Evolutionary conservation across 2,113 vertebrate genomes (phyloP), one percentile per base, ranked within the genome.

Genomic region (Ctenomys sociabilis): DNA sequence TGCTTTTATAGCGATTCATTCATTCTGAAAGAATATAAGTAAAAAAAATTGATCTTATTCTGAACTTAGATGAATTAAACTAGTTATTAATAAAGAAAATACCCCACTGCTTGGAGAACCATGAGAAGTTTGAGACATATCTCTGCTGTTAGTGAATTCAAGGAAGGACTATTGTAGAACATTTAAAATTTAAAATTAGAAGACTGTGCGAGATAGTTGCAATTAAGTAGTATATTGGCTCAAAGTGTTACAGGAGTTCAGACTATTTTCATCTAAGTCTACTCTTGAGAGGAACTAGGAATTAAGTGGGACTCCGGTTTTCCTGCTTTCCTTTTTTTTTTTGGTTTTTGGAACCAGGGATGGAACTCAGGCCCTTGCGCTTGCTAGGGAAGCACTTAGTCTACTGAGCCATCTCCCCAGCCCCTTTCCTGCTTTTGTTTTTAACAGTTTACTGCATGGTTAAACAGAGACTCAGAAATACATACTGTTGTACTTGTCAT

Each of bases 1-100:
- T 81, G 17, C 45, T 93, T 88, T 88, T 80, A 43, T 35, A 66
- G 40, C 86, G 61, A 87, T 86, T 84, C 28, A 37, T 64, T 97
- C 40, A 54, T 19, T 10, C 64, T 45, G 22, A 83, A 90, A 92
- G 57, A 87, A 17, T 90, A n/a, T 28, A 97, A 95, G 49, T 45
- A 75, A 70, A 52, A 85, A 75, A 13, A 59, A 70, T 88, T 61
- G 7, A 52, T 84, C 19, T 95, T 86, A 40, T 2, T 80, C 43
- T 66, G 86, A 96, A 95, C 12, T 59, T 43, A 82, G n/a, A 86
- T 40, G 1, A 52, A 49, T 61, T n/a, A 90, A 89, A 86, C 4
- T 21, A 72, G 11, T 14, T 92, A 22, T 91, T 35, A 35, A 82
- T 89, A 77, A 92, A 90, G 54, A 28, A 54, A 66, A 63, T 87